Evolutionary conservation across 2,888 invertebrate species (phyloP).

Genomic region (Tricholauxania praeusta): DNA sequence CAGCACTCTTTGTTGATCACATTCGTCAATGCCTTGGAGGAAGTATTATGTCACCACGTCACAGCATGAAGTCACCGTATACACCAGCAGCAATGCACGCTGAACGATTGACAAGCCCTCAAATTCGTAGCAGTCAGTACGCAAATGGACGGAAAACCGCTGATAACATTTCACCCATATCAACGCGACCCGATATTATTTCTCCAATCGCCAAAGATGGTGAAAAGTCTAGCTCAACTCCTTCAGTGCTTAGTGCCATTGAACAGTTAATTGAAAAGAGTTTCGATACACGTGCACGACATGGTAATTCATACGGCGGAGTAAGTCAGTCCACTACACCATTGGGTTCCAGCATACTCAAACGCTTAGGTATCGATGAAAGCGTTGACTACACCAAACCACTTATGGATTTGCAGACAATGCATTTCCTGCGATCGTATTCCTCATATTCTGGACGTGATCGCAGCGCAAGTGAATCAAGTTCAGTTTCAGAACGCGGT

Average conservation of each 20-base stretch:
- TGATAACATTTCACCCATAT: constrained; percentile 68
- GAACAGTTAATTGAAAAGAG: constrained; percentile 97
- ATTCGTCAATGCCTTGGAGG: constrained; percentile 91
- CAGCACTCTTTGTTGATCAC: constrained; percentile 92
- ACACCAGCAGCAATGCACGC: constrained; percentile 33
- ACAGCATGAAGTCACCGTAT: constrained; percentile 76
- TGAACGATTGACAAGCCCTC: constrained; percentile 69
- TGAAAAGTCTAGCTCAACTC: constrained; percentile 73
- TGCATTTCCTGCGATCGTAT: constrained; percentile 84
- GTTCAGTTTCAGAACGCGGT: constrained; percentile 86
- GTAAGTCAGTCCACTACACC: constrained; percentile 73
- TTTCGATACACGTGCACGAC: constrained; percentile 88
- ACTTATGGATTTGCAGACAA: constrained; percentile 87
- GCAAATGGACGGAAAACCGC: constrained; percentile 74
- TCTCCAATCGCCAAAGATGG: constrained; percentile 69
- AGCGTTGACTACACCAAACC: constrained; percentile 94
- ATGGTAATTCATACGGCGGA: constrained; percentile 68
- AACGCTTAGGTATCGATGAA: constrained; percentile 92
- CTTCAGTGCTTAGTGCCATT: constrained; percentile 94
- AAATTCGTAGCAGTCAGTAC: constrained; percentile 67
- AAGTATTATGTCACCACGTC: constrained; percentile 65
- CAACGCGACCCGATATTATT: constrained; percentile 53
- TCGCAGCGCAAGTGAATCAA: constrained; percentile 89
- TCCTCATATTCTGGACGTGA: constrained; percentile 77
- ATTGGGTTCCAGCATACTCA: constrained; percentile 90